These are phyloP conservation scores for Varanus salvator DNA, from an alignment of 2,113 vertebrate genomes.

Conservation along the genomic window DNA sequence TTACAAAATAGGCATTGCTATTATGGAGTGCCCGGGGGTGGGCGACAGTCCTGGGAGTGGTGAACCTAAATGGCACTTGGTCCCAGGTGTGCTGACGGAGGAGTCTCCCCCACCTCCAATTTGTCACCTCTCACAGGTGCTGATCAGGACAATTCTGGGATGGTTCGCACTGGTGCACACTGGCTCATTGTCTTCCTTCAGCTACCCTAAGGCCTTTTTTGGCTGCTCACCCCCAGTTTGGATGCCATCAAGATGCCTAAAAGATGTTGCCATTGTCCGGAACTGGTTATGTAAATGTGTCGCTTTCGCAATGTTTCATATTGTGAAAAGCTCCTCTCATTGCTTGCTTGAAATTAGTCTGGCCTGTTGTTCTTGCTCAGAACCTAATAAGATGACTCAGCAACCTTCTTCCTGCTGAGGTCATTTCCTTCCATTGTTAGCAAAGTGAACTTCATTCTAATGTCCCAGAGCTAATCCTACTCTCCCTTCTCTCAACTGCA, in stretches of 20 bases:
- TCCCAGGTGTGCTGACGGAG: too few relatives aligned
- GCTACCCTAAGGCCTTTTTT: too few relatives aligned
- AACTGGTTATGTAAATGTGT: background rate
- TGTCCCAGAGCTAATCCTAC: background rate
- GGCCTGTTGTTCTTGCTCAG: background rate
- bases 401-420: background rate
- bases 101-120: background rate
- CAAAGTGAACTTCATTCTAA: background rate
- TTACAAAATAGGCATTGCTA: too few relatives aligned
- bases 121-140: background rate
- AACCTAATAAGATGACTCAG: background rate
- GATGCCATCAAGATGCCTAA: background rate
- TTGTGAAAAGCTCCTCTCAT: background rate
- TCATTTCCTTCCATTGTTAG: constrained; percentile 16
- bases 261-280: too few relatives aligned
- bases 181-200: background rate
- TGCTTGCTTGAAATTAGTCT: background rate
- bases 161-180: background rate
- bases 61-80: background rate
- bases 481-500: background rate
- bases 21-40: too few relatives aligned
- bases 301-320: background rate
- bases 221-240: background rate
- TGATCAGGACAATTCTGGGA: background rate
- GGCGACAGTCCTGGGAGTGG: background rate